phyloP scores from a whole-genome alignment of 2,888 invertebrate genomes.

The Bembecia ichneumoniformis region DNA sequence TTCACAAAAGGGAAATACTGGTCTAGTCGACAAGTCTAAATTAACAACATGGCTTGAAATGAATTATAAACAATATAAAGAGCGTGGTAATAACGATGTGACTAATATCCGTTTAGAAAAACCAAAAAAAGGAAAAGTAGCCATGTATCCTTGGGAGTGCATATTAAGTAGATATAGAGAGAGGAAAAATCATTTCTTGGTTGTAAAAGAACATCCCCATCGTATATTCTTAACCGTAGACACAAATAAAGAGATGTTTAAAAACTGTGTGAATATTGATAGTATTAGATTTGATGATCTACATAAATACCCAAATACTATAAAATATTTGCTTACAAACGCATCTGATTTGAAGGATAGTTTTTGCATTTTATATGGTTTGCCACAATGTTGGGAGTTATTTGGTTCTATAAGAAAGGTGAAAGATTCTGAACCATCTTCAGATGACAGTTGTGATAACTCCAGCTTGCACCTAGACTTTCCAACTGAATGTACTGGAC shows the following conservation, averaged over 20 bases:
- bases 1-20: no score
- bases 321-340: slow-evolving; percentile 50
- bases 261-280: slow-evolving; percentile 46
- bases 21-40: slow-evolving; percentile 23
- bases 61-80: slow-evolving; percentile 46
- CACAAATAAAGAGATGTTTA: slow-evolving; percentile 29
- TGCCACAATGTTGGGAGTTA: slow-evolving; percentile 53
- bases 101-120: slow-evolving; percentile 31
- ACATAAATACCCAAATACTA: slow-evolving; percentile 43
- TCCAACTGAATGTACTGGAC: no score
- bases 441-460: no score
- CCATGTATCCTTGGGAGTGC: slow-evolving; percentile 48
- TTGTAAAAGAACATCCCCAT: slow-evolving; percentile 36
- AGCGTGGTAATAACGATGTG: slow-evolving; percentile 26
- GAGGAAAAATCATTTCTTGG: slow-evolving; percentile 45
- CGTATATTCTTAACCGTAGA: slow-evolving; percentile 52
- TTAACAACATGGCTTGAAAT: slow-evolving; percentile 47
- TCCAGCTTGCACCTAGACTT: no score
- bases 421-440: slow-evolving; percentile 10
- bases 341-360: slow-evolving; percentile 39
- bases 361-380: slow-evolving; percentile 56
- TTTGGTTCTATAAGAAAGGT: slow-evolving; percentile 49
- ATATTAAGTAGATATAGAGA: slow-evolving; percentile 47
- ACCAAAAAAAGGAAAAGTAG: slow-evolving; percentile 38
- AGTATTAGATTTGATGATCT: slow-evolving; percentile 43